Conservation (phyloP, 2,113 vertebrate genomes). For the Corapipo altera region DNA sequence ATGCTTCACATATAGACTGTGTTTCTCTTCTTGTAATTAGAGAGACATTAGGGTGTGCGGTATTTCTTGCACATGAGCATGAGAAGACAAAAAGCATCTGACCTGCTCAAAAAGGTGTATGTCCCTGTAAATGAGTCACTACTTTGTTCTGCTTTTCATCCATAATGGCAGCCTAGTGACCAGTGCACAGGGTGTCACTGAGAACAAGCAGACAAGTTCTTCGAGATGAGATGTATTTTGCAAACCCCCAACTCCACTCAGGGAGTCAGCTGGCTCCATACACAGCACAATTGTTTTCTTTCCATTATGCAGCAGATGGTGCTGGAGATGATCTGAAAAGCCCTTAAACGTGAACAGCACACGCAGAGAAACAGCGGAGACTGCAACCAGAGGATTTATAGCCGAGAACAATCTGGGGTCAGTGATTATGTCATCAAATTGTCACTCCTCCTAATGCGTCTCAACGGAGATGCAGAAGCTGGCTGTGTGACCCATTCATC, state of each 20-base stretch:
- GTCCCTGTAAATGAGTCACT: background rate
- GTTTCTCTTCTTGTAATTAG: background rate
- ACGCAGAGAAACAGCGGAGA: constrained; percentile 3
- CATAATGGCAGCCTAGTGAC: background rate
- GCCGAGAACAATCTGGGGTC: constrained; percentile 7
- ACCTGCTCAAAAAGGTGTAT: fast-evolving
- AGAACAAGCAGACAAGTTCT: background rate
- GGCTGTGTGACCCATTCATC: background rate
- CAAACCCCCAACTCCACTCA: background rate
- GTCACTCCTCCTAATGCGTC: background rate
- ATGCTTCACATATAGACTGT: background rate
- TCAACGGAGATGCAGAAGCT: background rate
- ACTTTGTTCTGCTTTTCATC: background rate
- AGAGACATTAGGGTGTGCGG: background rate
- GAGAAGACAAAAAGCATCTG: background rate
- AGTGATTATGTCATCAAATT: background rate
- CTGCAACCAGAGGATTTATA: constrained; percentile 35
- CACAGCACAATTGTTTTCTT: constrained; percentile 12
- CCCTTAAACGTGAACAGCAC: constrained; percentile 1
- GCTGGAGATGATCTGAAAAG: constrained; percentile 54
- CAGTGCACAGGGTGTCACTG: background rate
- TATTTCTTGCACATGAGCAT: background rate
- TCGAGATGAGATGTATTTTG: background rate
- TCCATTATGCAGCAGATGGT: constrained; percentile 46
- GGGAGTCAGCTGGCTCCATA: constrained; percentile 8